Evolutionary conservation across 1,140 invertebrate species (phyloP), one percentile per base, ranked within the genome.

Genomic region (Lordiphosa stackelbergi): DNA sequence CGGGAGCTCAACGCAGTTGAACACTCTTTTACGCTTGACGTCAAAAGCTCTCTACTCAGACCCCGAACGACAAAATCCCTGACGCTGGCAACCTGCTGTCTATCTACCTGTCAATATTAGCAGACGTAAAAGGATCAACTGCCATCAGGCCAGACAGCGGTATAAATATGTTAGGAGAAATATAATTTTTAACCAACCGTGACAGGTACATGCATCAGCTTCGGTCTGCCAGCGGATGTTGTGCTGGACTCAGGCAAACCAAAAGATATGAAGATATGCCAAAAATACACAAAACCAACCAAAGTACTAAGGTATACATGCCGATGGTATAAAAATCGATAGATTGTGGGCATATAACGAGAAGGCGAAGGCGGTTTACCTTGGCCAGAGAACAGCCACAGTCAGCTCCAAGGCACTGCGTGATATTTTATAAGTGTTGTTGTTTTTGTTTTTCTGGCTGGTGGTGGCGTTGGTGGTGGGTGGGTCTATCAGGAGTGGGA

Each of bases 371-470:
- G 31, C 66, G 57, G 24, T 49, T 81, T 69, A 83, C 77, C 75
- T 83, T 81, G 72, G 77, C 68, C 66, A 79, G 52, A 46, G 7
- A 31, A 31, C 28, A 34, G 43, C 24, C 48, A 63, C 53, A 64
- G 43, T 24, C 47, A 22, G 42, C 45, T 53, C 62, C 42, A 42
- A 63, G 53, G 60, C 77, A 60, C 77, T 83, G 72, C 64, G 52
- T 77, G 72, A 83, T 77, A 77, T 77, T 75, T 81, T 64, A 71
- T 47, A 79, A 81, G 75, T 83, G 77, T 66, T 62, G 69, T 59
- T 61, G 55, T 61, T 72, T 57, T 65, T 78, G 61, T 62, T 68
- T n/a, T 55, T 62, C 11, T 31, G 37, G 34, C 34, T 48, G 48
- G 46, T 19, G 19, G 19, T 19, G 19, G 19, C 3, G 19, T 1